These are phyloP conservation scores for Geophilus truncorum DNA, from an alignment of 2,888 invertebrate genomes.

Conservation along the genomic window DNA sequence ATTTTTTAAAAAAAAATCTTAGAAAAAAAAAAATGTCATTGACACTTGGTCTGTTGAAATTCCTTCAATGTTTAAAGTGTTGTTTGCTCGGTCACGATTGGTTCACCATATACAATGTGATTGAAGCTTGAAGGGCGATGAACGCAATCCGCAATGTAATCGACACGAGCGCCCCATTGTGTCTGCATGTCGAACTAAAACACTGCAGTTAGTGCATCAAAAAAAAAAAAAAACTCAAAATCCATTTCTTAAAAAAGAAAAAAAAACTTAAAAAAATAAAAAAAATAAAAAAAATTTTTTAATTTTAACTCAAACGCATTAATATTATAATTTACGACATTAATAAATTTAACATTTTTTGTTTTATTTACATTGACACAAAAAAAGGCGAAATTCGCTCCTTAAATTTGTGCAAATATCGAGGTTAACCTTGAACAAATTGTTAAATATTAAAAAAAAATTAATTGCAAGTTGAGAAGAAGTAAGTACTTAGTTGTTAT, in stretches of 20 bases:
- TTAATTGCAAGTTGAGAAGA: not conserved
- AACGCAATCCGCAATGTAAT: not conserved
- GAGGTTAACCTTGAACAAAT: not conserved
- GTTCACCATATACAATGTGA: not conserved
- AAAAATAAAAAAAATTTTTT: no score
- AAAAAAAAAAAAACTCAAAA: no score
- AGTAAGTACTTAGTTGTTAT: not conserved
- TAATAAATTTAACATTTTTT: no score
- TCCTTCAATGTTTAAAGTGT: not conserved
- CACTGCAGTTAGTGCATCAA: no score
- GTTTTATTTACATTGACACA: not conserved
- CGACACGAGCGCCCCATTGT: no score
- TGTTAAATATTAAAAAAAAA: not conserved
- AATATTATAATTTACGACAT: no score
- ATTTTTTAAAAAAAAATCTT: not conserved
- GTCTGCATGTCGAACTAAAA: no score
- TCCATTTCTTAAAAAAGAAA: no score
- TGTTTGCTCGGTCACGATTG: conserved; percentile 1
- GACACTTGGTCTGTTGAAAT: not conserved
- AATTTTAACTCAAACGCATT: no score
- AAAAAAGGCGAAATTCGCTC: not conserved
- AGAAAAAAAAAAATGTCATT: not conserved
- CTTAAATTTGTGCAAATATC: not conserved
- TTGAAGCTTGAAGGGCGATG: not conserved
- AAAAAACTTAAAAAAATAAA: no score